Conservation (phyloP, 2,113 vertebrate genomes). For the Azemiops feae region DNA sequence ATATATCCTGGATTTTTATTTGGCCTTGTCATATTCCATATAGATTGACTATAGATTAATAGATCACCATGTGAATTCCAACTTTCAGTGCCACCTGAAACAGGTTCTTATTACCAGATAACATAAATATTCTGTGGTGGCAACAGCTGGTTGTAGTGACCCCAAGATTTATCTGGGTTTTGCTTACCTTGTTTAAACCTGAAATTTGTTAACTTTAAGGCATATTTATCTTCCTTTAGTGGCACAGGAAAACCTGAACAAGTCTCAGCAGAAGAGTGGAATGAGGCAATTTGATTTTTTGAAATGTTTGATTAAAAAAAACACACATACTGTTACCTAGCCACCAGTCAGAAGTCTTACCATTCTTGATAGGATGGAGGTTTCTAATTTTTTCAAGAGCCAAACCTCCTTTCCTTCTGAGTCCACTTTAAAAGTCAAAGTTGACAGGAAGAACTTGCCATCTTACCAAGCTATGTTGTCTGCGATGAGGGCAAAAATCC, state of each 20-base stretch:
- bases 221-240: neutral
- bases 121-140: neutral
- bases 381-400: slow-evolving; percentile 1
- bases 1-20: neutral
- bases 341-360: neutral
- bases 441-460: neutral
- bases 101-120: neutral
- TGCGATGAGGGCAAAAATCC: neutral
- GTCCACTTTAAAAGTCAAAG: neutral
- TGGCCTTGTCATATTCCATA: neutral
- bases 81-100: neutral
- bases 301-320: neutral
- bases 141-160: neutral
- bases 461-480: neutral
- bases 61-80: neutral
- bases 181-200: neutral
- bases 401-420: slow-evolving; percentile 13
- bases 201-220: neutral
- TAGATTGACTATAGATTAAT: neutral
- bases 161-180: neutral
- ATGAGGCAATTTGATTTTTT: neutral
- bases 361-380: slow-evolving; percentile 3
- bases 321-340: neutral
- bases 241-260: neutral
- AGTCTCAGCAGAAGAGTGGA: neutral